Evolutionary conservation across 2,113 vertebrate species (phyloP), one percentile per base, ranked within the genome.

Genomic region (Chaenocephalus aceratus): DNA sequence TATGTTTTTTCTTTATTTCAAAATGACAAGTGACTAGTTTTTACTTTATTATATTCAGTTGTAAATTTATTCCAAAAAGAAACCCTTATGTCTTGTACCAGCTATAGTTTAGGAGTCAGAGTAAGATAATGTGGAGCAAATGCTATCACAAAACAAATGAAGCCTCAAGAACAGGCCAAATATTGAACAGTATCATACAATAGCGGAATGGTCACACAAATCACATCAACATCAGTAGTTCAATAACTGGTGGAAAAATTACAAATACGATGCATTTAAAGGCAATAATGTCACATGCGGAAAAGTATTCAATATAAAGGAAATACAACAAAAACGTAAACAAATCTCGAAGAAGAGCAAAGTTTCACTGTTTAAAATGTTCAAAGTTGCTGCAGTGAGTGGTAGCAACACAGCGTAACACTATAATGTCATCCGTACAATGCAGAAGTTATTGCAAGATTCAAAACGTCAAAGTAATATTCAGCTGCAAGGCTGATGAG

Each of bases 211-310:
- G 11, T 67, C 49, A 69, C 46, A 78, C 67, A 77, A 30, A 73
- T 69, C n/a, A 71, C 60, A 76, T 44, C 70, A 67, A 54, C 66
- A 73, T 89, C 91, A 91, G 89, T 90, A 92, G 91, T 92, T 81
- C 62, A 87, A 10, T 86, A 87, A 87, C 66, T 81, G 76, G 57
- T 49, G 21, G 71, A 36, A 73, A 67, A 73, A 57, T 46, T 8
- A 72, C 46, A 69, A 12, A 64, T 26, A 59, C 45, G 54, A 72
- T 34, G 64, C 44, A 71, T 16, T 52, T 72, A 23, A 75, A 77
- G 34, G n/a, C 58, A 62, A 41, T 72, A 45, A 57, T 16, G 59
- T 73, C 54, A 62, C 57, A 74, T 58, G 63, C 52, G 23, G 72
- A 67, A 48, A 72, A 74, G 26, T 64, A 70, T 75, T 46, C 58